Evolutionary conservation across 2,113 vertebrate species (phyloP).

Genomic region (Vidua macroura): DNA sequence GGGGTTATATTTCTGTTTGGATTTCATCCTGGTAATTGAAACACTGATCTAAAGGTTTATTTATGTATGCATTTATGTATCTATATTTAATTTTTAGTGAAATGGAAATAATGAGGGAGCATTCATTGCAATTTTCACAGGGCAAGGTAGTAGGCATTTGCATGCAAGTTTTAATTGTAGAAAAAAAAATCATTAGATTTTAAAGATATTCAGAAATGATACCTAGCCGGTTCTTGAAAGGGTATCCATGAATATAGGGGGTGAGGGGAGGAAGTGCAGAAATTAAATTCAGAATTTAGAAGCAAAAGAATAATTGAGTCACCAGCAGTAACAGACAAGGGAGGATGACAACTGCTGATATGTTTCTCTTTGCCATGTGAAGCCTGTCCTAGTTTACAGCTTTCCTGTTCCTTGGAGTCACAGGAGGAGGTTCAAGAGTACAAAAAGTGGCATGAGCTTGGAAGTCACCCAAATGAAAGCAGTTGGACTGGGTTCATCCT

Average conservation of each 20-base stretch:
- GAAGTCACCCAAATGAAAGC: accelerated
- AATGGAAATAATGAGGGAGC: not conserved
- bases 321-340: not conserved
- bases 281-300: not conserved
- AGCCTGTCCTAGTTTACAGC: not conserved
- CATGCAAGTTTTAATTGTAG: not conserved
- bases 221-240: not conserved
- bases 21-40: not conserved
- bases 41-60: not conserved
- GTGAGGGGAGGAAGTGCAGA: not conserved
- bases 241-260: not conserved
- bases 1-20: not conserved
- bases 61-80: not conserved
- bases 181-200: not conserved
- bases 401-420: not conserved
- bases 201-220: not conserved
- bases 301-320: not conserved
- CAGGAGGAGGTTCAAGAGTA: not conserved
- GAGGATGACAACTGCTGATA: not conserved
- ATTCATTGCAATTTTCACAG: not conserved
- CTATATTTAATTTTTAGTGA: not conserved
- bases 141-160: not conserved
- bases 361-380: not conserved
- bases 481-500: accelerated
- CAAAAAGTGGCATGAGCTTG: accelerated